Evolutionary conservation across 2,797 vertebrate genomes (phyloP), one percentile per base, ranked within the genome.

Genomic region (Varecia variegata): DNA sequence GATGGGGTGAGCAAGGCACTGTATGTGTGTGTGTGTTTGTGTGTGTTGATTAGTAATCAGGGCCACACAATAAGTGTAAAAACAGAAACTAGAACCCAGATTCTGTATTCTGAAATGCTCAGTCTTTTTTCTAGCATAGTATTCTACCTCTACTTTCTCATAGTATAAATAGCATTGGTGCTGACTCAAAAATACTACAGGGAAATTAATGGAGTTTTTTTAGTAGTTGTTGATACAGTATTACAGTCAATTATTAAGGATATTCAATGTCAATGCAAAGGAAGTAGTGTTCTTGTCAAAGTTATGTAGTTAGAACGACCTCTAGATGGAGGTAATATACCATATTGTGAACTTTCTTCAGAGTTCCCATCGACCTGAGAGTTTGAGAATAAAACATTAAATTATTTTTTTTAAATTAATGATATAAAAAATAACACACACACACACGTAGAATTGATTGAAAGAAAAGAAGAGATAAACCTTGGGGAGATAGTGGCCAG

Each of bases 271-370:
- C 30, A 54, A 13, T 56, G 23, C 71, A 83, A 85, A 84, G 38
- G 77, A 88, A 93, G 68, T 62, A 83, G 11, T 62, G 73, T 30
- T 96, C 84, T 90, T 83, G 30, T 94, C 67, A 90, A 94, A 87
- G 27, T 21, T 20, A n/a, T 62, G 6, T 17, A 67, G 47, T 77
- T 84, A 77, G 52, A 83, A 88, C 25, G 60, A 82, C 97, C 96
- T 96, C 93, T 97, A 95, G 94, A 45, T 93, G 96, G 96, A 89
- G 81, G 15, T 80, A 96, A 56, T 83, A 84, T 38, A 91, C 94
- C 56, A 38, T 45, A 6, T 35, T 93, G 40, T 77, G 60, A 67
- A 74, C 35, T 71, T 71, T 88, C 43, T 92, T 86, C 7, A 20
- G 82, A 0, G 25, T 81, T 96, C 17, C 25, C 12, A 20, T 77